Evolutionary conservation across 2,888 invertebrate species (phyloP), one percentile per base, ranked within the genome.

Genomic region (Tipula lateralis): DNA sequence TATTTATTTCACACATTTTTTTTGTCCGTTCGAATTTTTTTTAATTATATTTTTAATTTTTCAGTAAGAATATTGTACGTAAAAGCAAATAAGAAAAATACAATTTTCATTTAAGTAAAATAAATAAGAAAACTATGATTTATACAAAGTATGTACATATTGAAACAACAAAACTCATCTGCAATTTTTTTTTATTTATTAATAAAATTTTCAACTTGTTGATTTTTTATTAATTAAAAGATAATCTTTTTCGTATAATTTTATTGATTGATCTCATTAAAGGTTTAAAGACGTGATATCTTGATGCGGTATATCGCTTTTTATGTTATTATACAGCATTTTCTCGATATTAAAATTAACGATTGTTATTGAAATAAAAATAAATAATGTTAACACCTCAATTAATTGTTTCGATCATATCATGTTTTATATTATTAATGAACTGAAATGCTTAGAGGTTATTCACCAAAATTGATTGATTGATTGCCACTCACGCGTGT

Each of bases 1-100:
- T 66, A 66, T 66, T 66, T 66, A 66, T 66, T 44, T 66, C 66
- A 66, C 66, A 66, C 66, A 66, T 66, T 66, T 66, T 44, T 19
- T 66, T 66, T 12, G 66, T 66, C 66, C 66, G 24, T 66, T 24
- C 66, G 66, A 66, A 9, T 66, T 66, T 66, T 24, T 66, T 66
- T 24, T 66, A 66, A 24, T 24, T 66, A 24, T 66, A 19, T 24
- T 66, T n/a, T n/a, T n/a, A n/a, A n/a, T n/a, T n/a, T 66, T 66
- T 66, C 66, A 9, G 24, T 66, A 19, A 24, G 66, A 24, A 66
- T 16, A 16, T 50, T 50, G n/a, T 50, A 50, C 44, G 44, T 50
- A 50, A 9, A 66, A 24, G 66, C 24, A 66, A 24, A 66, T 24
- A 66, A 66, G 66, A 66, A 66, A 66, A 66, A 3, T 44, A 2